A percentile compares a stretch with the other conserved stretches of the same genome.
Evolutionary conservation across 92 coral and sea anemone genomes (phyloP).

Genomic region (Isaurus tuberculatus): DNA sequence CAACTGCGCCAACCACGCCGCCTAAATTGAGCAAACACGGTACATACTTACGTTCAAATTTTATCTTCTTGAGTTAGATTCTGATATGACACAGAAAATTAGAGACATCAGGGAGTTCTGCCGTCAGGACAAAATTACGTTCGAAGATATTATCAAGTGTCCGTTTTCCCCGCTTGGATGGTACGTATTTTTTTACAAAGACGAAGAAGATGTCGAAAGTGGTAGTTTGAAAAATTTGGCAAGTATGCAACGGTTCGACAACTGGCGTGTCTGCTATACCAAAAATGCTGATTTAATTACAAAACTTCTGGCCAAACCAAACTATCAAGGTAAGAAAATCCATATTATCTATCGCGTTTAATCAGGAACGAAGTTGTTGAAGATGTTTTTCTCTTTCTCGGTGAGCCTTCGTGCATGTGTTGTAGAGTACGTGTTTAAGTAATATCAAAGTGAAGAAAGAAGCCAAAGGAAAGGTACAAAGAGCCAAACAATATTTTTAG

Average conservation of each 20-base stretch:
- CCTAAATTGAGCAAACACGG: no score
- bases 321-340: neutral
- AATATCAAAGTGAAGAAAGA: no score
- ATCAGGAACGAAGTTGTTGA: no score
- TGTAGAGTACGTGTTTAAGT: no score
- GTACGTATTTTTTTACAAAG: neutral
- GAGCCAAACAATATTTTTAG: no score
- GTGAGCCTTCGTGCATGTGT: no score
- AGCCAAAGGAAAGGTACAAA: no score
- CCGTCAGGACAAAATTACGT: neutral
- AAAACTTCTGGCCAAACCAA: neutral
- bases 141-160: neutral
- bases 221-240: neutral
- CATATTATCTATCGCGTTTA: no score
- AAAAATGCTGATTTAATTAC: constrained; percentile 1
- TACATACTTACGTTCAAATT: neutral
- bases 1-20: no score
- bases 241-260: neutral
- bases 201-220: neutral
- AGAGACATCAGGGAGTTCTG: neutral
- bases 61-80: neutral
- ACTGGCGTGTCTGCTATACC: constrained; percentile 1
- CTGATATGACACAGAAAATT: neutral
- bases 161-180: constrained; percentile 21
- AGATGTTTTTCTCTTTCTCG: no score